phyloP scores from a whole-genome alignment of 2,113 vertebrate species.

The Zosterops pallidus region DNA sequence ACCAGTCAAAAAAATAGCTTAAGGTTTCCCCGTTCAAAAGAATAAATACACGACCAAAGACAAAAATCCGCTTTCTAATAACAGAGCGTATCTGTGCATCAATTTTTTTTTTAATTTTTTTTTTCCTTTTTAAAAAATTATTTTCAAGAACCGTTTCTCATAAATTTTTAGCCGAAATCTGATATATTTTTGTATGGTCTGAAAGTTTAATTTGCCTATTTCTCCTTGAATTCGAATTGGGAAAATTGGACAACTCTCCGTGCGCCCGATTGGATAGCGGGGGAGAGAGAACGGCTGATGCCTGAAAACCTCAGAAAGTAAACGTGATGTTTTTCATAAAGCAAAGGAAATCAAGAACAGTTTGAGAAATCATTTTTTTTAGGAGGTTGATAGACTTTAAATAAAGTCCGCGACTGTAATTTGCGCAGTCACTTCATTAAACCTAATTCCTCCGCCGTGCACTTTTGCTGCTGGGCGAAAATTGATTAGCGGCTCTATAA shows the following conservation, averaged over 20 bases:
- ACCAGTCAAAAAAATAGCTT: not conserved
- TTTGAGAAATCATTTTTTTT: slow-evolving; percentile 45
- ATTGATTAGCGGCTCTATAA: slow-evolving; percentile 54
- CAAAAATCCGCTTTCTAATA: not conserved
- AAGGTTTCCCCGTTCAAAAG: not conserved
- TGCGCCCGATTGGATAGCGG: not conserved
- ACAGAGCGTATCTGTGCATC: no score
- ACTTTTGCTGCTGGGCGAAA: slow-evolving; percentile 55
- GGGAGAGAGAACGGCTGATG: not conserved
- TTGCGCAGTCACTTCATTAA: slow-evolving; percentile 63
- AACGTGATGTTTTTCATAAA: slow-evolving; percentile 58
- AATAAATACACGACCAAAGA: rapidly evolving
- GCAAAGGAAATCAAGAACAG: slow-evolving; percentile 62
- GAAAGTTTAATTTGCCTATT: not conserved
- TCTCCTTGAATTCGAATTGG: not conserved
- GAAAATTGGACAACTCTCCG: not conserved
- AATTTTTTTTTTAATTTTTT: not conserved
- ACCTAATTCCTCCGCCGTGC: slow-evolving; percentile 19
- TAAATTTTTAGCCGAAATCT: not conserved
- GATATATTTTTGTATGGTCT: not conserved
- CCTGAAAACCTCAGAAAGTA: slow-evolving; percentile 27
- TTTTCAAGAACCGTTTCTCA: not conserved
- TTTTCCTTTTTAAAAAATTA: not conserved
- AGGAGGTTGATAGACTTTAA: slow-evolving; percentile 48
- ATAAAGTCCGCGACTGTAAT: slow-evolving; percentile 46